A percentile compares a stretch with the other conserved stretches of the same genome.
Evolutionary conservation across 2,888 invertebrate species (phyloP).

Genomic region (Mycalesis mineus): DNA sequence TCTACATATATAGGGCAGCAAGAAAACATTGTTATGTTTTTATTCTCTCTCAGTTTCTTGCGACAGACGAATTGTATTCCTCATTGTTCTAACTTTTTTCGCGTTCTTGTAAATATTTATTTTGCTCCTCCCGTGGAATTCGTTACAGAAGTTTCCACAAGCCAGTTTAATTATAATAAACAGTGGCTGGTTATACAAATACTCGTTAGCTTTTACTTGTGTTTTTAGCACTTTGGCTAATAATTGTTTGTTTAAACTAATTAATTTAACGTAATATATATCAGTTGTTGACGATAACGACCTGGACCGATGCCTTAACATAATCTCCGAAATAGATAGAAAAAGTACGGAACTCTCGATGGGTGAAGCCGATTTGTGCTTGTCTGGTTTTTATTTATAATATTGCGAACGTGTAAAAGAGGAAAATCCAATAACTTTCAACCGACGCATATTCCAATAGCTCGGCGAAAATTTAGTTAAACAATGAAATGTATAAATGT

Average conservation of each 20-base stretch:
- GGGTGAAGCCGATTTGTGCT: too few species aligned
- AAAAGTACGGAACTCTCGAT: too few species aligned
- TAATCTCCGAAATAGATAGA: too few species aligned
- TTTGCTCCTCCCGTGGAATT: background rate
- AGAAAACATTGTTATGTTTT: background rate
- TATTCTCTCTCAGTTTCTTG: background rate
- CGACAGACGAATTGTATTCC: background rate
- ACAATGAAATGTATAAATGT: conserved; percentile 2
- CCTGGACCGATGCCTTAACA: too few species aligned
- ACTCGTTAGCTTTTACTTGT: background rate
- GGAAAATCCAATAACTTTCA: background rate
- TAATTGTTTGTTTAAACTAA: too few species aligned
- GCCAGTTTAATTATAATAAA: conserved; percentile 2
- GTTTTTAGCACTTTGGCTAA: background rate
- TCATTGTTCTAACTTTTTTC: background rate
- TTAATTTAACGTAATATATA: too few species aligned
- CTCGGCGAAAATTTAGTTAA: conserved; percentile 1
- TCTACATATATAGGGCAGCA: background rate
- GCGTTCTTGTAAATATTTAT: conserved; percentile 1
- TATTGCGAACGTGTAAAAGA: background rate
- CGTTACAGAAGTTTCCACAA: background rate
- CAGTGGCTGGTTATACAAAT: background rate
- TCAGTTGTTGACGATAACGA: background rate
- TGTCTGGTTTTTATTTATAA: too few species aligned
- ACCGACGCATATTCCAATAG: background rate